These are phyloP conservation scores for Drosophila yooni DNA, from an alignment of 2,888 invertebrate genomes.

Conservation along the genomic window DNA sequence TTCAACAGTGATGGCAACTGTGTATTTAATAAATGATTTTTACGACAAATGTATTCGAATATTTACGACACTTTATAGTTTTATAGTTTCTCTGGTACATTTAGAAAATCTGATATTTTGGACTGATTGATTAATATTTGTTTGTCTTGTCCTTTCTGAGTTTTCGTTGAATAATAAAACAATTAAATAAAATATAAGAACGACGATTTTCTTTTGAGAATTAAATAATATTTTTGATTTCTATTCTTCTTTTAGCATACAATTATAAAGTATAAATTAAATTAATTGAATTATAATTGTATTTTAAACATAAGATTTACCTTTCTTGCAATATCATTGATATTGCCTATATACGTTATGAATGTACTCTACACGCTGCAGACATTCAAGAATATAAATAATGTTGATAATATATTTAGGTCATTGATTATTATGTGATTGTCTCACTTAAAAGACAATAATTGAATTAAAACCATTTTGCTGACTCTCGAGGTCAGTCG, in stretches of 20 bases:
- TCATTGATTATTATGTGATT: not conserved
- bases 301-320: too few species aligned
- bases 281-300: too few species aligned
- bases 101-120: not conserved
- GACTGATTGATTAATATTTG: not conserved
- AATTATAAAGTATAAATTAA: too few species aligned
- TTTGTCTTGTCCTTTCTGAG: not conserved
- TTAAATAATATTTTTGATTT: too few species aligned
- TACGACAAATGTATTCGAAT: not conserved
- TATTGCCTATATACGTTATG: too few species aligned
- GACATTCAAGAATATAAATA: not conserved
- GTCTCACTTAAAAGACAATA: not conserved
- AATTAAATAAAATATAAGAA: too few species aligned
- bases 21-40: not conserved
- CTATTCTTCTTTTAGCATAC: too few species aligned
- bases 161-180: not conserved
- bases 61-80: not conserved
- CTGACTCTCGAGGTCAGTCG: not conserved
- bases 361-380: not conserved
- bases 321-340: too few species aligned
- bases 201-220: too few species aligned
- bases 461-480: not conserved
- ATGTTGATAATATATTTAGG: not conserved
- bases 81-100: not conserved
- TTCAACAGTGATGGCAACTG: not conserved